Evolutionary conservation across 2,888 invertebrate genomes (phyloP).

Genomic region (Mesorhabditis belari): DNA sequence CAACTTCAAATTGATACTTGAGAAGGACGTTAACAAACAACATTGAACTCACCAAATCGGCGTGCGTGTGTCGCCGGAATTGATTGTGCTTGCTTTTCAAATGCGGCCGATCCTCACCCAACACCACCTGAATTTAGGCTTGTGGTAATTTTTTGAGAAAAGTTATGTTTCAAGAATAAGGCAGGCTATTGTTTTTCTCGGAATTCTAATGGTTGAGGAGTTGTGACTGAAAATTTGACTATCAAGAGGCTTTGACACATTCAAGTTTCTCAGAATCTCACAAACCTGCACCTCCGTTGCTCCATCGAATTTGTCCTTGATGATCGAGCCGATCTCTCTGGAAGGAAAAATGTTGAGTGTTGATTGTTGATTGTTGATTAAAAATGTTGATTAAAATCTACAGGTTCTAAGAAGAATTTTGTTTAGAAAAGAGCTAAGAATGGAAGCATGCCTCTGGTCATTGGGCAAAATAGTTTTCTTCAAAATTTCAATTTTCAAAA

Average conservation of each 20-base stretch:
- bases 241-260: no score
- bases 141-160: background rate
- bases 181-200: background rate
- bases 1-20: background rate
- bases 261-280: no score
- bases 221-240: no score
- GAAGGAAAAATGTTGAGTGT: background rate
- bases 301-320: slow-evolving; percentile 58
- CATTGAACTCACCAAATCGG: slow-evolving; percentile 37
- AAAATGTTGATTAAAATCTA: no score
- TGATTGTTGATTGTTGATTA: no score
- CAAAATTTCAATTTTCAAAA: no score
- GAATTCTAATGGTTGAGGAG: no score
- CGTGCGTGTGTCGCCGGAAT: slow-evolving; percentile 46
- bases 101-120: slow-evolving; percentile 25
- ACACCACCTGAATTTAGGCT: background rate
- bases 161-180: background rate
- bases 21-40: background rate
- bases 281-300: slow-evolving; percentile 57
- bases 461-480: no score
- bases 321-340: slow-evolving; percentile 55
- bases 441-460: no score
- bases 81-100: slow-evolving; percentile 46
- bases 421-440: no score
- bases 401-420: no score